Evolutionary conservation across 1,140 invertebrate genomes (phyloP), one percentile per base, ranked within the genome.

Genomic region (Drosophila funebris): DNA sequence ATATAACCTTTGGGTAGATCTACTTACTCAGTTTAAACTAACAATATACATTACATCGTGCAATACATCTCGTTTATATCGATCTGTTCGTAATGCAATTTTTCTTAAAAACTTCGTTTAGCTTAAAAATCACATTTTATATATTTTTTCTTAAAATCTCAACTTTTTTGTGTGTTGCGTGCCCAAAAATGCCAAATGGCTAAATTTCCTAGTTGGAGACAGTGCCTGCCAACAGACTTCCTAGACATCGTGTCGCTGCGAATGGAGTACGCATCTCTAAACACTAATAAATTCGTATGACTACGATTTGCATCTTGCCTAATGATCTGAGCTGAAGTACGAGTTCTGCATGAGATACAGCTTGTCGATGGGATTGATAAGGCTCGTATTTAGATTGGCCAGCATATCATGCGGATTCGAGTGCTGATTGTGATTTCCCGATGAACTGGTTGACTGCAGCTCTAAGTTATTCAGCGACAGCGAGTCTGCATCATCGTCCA

Each of bases 291-390:
- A 90, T 90, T 90, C 90, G 90, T 90, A 69, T 52, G 54, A 71
- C 68, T 50, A 57, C 63, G 50, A 61, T 46, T 43, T 48, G 44
- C 22, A 4, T 31, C 20, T 27, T 8, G 29, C 33, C 36, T 85
- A 92, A 57, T 90, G 83, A 52, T 92, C 91, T 8, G 82, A 79
- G 64, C 88, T 91, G 90, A 98, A 98, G 92, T 98, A 98, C 31
- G 96, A 98, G 92, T 96, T 97, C 92, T 98, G 97, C 98, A 99
- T 99, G 81, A 98, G 96, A 93, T 98, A 99, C 44, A 99, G 94
- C 93, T 98, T 98, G 92, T 99, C 98, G 76, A 99, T 99, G 31
- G 98, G 98, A 92, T 99, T 99, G 87, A 96, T 95, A 9, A 94
- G 93, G 33, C 94, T 94, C 4, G 94, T 93, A 70, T 94, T 94